Base-by-base conservation (phyloP, 2,797 vertebrate genomes). In the Notoglanidium macrostoma region DNA sequence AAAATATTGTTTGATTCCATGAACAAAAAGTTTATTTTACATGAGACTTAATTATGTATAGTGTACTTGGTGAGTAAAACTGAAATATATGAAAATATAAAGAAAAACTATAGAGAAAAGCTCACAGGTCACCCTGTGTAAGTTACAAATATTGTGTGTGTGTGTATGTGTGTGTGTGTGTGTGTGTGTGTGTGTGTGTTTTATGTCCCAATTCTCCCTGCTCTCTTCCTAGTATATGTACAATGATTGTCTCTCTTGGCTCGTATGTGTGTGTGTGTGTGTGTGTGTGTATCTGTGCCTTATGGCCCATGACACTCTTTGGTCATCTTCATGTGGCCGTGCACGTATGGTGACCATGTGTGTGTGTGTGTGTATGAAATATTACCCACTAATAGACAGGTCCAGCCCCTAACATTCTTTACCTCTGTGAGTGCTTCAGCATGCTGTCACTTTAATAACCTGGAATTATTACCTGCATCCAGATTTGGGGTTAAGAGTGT, bases 371-470 rank as follows among this genome's bases (percentile, higher is more conserved):
- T 87, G 83, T 93, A 67, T 94, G 94, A 96, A 95, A 94, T 94
- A 95, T 94, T 91, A 94, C 88, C 92, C 94, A 94, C 93, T 96
- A 97, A 97, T 95, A 96, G 95, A 95, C 95, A 95, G 95, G 94
- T 93, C 93, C 94, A 95, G 96, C 94, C 93, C 89, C 92, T 91
- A 89, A 93, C 95, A 95, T 96, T 96, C 95, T 95, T 95, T 94
- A 93, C 94, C 94, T 90, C 90, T 93, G 95, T 95, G 96, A 94
- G 94, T 96, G 96, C 93, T 96, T 94, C 96, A 92, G 96, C 93
- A 95, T 95, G 91, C 95, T 97, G 97, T 98, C 97, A 97, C 96
- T 97, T 98, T 96, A 96, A 96, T 96, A 96, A 97, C 97, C 95
- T 95, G 96, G 93, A 98, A 98, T 97, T 97, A 97, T 97, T 97